phyloP scores from a whole-genome alignment of 2,888 invertebrate genomes.

The Anodontia alba region DNA sequence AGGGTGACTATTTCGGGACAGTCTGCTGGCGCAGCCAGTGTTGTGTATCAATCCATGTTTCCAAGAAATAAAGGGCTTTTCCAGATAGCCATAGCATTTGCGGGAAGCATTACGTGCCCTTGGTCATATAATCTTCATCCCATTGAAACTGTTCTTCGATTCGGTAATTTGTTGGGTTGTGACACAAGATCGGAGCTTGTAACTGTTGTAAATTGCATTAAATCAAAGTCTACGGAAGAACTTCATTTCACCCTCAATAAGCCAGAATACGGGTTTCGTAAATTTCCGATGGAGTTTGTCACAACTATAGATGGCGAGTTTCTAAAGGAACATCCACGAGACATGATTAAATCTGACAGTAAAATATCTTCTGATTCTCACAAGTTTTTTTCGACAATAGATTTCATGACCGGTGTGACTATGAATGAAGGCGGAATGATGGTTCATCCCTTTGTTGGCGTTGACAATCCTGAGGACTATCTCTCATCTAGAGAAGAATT shows the following conservation, averaged over 20 bases:
- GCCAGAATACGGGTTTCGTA: conserved; percentile 6
- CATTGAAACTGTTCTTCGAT: background rate
- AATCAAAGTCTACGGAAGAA: background rate
- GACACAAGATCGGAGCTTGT: background rate
- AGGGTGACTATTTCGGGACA: conserved; percentile 66
- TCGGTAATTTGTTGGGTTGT: background rate
- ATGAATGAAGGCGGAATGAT: conserved; percentile 86
- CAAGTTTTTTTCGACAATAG: conserved; percentile 92
- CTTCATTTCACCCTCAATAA: background rate
- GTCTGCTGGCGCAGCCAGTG: conserved; percentile 67
- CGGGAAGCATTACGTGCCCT: conserved; percentile 39
- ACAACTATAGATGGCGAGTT: conserved; percentile 96
- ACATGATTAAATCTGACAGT: background rate
- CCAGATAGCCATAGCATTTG: conserved; percentile 61
- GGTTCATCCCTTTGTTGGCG: background rate
- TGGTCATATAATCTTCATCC: background rate
- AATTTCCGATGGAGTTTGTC: conserved; percentile 89
- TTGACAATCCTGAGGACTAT: conserved; percentile 21
- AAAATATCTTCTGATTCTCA: background rate
- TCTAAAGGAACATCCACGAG: conserved; percentile 91
- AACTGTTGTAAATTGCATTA: conserved; percentile 4
- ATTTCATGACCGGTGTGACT: conserved; percentile 96
- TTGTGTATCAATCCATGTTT: conserved; percentile 50
- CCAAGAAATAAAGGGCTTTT: conserved; percentile 60
- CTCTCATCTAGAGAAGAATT: conserved; percentile 27